phyloP scores from a whole-genome alignment of 2,113 vertebrate species.

The Heteronetta atricapilla region DNA sequence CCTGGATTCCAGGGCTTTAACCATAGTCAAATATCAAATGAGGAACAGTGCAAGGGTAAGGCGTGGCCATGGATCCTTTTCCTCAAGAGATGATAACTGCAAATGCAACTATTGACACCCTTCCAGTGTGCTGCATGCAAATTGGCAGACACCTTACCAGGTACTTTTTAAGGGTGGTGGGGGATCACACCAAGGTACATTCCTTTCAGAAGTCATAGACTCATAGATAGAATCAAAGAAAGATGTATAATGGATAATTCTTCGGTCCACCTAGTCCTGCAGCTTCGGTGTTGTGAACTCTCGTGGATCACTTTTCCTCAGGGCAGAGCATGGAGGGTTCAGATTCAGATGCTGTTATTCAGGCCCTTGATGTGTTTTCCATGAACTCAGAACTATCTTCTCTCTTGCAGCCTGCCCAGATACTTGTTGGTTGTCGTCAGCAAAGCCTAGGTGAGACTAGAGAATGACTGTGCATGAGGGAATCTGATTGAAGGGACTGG shows the following conservation, averaged over 20 bases:
- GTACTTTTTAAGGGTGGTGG: neutral
- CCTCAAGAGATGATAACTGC: neutral
- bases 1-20: neutral
- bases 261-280: neutral
- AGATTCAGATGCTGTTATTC: neutral
- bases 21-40: neutral
- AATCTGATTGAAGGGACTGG: neutral
- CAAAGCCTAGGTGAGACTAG: neutral
- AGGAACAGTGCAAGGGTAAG: neutral
- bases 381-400: neutral
- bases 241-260: neutral
- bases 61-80: fast-evolving
- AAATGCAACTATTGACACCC: neutral
- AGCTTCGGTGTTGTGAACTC: neutral
- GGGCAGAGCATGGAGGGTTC: neutral
- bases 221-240: neutral
- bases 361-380: neutral
- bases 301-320: neutral
- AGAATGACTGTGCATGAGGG: neutral
- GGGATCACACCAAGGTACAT: neutral
- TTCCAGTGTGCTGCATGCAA: neutral
- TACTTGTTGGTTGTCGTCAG: neutral
- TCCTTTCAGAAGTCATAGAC: neutral
- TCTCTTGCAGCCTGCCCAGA: neutral
- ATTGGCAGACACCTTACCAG: neutral